phyloP scores from a whole-genome alignment of 2,888 invertebrate genomes.

The Chalcis sispes region DNA sequence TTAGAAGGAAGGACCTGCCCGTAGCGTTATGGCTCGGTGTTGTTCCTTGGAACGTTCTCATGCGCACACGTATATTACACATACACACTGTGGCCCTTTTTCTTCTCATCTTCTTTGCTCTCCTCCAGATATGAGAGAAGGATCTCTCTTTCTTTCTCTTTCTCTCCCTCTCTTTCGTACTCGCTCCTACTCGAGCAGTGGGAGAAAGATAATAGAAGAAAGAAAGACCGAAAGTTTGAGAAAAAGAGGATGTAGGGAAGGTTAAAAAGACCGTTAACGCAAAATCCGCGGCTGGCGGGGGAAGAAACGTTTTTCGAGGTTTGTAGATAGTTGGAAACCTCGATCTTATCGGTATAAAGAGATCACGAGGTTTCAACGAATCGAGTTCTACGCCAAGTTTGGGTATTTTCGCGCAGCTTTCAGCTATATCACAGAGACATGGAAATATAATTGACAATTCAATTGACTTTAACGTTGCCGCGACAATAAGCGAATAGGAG shows the following conservation, averaged over 20 bases:
- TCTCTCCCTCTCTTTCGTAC: not conserved
- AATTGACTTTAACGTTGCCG: no score
- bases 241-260: slow-evolving; percentile 38
- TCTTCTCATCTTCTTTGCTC: not conserved
- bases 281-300: slow-evolving; percentile 19
- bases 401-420: no score
- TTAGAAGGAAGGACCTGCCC: slow-evolving; percentile 47
- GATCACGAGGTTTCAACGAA: no score
- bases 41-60: slow-evolving; percentile 6
- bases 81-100: not conserved
- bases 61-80: not conserved
- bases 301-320: not conserved
- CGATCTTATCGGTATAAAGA: slow-evolving; percentile 31
- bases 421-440: no score
- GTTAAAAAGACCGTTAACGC: slow-evolving; percentile 40
- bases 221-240: no score
- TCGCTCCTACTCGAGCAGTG: slow-evolving; percentile 8
- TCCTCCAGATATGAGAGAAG: not conserved
- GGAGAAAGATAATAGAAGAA: slow-evolving; percentile 20
- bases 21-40: no score
- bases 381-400: no score
- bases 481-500: no score
- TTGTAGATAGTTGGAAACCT: no score
- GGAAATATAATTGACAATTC: no score
- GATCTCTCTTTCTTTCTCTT: not conserved